Conservation (phyloP, 2,888 invertebrate species). For the Cephus pulcher region DNA sequence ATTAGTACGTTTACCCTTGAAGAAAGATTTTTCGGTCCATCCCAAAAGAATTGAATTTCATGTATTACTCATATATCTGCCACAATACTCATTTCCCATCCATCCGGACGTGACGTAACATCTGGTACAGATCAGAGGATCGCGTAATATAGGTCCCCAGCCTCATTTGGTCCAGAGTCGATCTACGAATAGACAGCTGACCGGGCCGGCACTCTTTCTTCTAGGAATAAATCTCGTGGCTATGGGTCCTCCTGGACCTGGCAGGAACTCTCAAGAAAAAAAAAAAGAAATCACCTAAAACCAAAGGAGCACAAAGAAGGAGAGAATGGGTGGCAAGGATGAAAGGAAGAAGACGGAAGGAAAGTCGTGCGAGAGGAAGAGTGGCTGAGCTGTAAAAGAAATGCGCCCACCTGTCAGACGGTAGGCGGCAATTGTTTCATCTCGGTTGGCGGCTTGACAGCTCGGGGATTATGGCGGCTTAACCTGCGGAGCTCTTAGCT, state of each 20-base stretch:
- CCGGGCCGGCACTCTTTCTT: background rate
- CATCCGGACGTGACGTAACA: background rate
- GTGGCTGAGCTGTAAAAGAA: constrained; percentile 16
- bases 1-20: no score
- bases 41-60: background rate
- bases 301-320: background rate
- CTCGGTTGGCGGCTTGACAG: constrained; percentile 31
- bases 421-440: constrained; percentile 32
- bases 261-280: background rate
- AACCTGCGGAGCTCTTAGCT: constrained; percentile 22
- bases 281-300: background rate
- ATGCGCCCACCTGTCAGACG: constrained; percentile 9
- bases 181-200: background rate
- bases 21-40: background rate
- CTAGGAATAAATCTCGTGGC: background rate
- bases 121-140: background rate
- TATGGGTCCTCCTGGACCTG: background rate
- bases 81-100: background rate
- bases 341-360: background rate
- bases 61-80: background rate
- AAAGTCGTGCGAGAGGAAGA: constrained; percentile 6
- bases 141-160: background rate
- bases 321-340: background rate
- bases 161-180: background rate
- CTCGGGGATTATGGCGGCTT: constrained; percentile 30